These are phyloP conservation scores for Lepisosteus osseus DNA, from an alignment of 2,113 vertebrate species.

Conservation along the genomic window DNA sequence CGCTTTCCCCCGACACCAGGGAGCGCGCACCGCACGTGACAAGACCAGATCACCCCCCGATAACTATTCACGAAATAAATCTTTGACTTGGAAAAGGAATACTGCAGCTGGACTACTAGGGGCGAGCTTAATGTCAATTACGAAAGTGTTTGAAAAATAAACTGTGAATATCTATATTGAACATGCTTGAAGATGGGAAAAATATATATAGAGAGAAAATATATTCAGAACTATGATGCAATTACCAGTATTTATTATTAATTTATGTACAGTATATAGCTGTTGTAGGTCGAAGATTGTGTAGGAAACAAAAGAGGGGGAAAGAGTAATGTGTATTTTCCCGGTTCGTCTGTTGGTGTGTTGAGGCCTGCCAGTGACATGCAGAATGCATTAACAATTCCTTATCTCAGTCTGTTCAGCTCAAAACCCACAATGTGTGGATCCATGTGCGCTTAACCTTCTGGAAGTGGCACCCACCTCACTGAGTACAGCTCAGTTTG, in stretches of 20 bases:
- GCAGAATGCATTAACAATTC: background rate
- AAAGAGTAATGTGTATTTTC: constrained; percentile 50
- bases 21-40: constrained; percentile 2
- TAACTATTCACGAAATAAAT: constrained; percentile 18
- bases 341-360: constrained; percentile 38
- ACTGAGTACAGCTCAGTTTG: too few species aligned
- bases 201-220: constrained; percentile 63
- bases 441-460: too few species aligned
- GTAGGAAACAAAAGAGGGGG: constrained; percentile 58
- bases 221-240: constrained; percentile 51
- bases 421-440: too few species aligned
- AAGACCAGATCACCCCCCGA: background rate
- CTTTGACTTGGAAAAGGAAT: constrained; percentile 41
- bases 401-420: too few species aligned
- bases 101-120: constrained; percentile 53
- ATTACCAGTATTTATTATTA: constrained; percentile 73
- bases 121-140: constrained; percentile 50
- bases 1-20: background rate
- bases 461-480: too few species aligned
- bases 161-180: constrained; percentile 71
- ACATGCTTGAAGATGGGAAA: constrained; percentile 65
- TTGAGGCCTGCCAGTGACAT: constrained; percentile 73
- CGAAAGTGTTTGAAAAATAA: constrained; percentile 63
- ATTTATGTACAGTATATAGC: constrained; percentile 58
- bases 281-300: constrained; percentile 37